Base-by-base conservation (phyloP, 2,797 vertebrate species). In the Sebastes hubbsi region DNA sequence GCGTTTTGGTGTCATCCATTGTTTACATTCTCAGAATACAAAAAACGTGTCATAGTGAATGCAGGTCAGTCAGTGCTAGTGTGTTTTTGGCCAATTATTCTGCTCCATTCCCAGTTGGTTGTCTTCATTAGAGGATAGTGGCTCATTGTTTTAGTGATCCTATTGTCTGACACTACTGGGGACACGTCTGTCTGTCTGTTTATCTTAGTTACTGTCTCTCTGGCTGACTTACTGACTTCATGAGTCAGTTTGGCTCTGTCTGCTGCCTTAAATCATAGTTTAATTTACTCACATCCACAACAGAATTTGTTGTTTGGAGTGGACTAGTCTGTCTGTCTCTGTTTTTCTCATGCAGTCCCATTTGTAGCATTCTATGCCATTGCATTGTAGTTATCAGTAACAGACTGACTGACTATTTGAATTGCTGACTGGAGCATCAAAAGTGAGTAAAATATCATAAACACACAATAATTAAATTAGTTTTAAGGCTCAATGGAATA, bases 141-240 rank as follows among this genome's bases (percentile, higher is more conserved):
- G 64, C 65, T 83, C 77, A 85, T 92, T 94, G 92, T 94, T 87
- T 87, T 32, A 75, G 61, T 69, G 76, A 77, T 70, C 55, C 71
- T 54, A 54, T 84, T 90, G 88, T 88, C 27, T 75, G 46, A 34
- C 49, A 55, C 58, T 52, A 75, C 59, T 3, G 30, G 11, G 22
- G 64, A 65, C 58, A 60, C 1, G 65, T 80, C 73, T 72, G 70
- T 0, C 79, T 74, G 29, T 63, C 30, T 67, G 30, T 66, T 52
- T 73, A 5, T 52, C 36, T 30, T 13, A 16, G 25, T 9, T 10
- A 18, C 11, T 36, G 24, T 60, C 4, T 42, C 30, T 49, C 16
- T 58, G 34, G 49, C 42, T 63, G 34, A 82, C 36, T 65, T 46
- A 49, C 36, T 70, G 54, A 75, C 58, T 29, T 42, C 14, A 34